Percentiles rank a stretch among this genome's conserved stretches.
These are phyloP conservation scores for Agelastica alni DNA, from an alignment of 2,888 invertebrate species.

Conservation along the genomic window DNA sequence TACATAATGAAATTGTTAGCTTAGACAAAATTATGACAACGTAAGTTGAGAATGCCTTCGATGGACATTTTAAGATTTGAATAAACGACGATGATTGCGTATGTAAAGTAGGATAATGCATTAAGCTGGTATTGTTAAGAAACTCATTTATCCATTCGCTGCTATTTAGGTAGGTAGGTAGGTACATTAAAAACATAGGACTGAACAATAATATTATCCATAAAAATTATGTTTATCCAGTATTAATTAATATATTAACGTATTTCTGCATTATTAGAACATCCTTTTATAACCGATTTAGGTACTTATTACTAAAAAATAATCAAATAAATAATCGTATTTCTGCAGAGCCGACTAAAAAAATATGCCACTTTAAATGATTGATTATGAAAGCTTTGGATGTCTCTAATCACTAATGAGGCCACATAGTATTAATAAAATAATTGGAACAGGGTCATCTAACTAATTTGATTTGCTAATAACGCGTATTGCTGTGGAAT, in stretches of 20 bases:
- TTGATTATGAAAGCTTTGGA: background rate
- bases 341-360: background rate
- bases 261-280: too few relatives aligned
- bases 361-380: constrained; percentile 2
- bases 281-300: too few relatives aligned
- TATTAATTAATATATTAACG: too few relatives aligned
- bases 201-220: too few relatives aligned
- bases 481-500: constrained; percentile 36
- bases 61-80: constrained; percentile 16
- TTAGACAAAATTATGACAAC: constrained; percentile 15
- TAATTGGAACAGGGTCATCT: constrained; percentile 42
- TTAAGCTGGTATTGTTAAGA: too few relatives aligned
- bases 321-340: background rate
- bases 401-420: constrained; percentile 9
- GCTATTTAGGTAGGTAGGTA: too few relatives aligned
- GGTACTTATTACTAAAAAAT: too few relatives aligned
- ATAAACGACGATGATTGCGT: constrained; percentile 2
- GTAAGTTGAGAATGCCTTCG: constrained; percentile 6
- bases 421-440: constrained; percentile 21
- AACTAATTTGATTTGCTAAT: constrained; percentile 45
- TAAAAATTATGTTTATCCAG: too few relatives aligned
- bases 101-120: constrained; percentile 3
- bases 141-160: too few relatives aligned
- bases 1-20: constrained; percentile 25
- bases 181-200: too few relatives aligned